Conservation (phyloP, 2,888 invertebrate genomes). For the Drosophila setosimentum region DNA sequence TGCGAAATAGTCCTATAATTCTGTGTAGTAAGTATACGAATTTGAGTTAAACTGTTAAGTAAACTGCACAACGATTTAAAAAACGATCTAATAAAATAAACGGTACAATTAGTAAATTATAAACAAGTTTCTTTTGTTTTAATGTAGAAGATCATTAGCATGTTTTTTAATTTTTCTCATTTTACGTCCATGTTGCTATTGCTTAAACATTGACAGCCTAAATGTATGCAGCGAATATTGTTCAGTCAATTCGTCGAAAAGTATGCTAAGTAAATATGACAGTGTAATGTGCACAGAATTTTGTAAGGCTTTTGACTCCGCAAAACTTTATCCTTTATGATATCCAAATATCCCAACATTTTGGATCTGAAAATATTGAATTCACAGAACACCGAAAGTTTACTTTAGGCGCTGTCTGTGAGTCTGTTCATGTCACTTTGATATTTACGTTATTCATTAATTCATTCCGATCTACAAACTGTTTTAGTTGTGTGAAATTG, state of each 20-base stretch:
- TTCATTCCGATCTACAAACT: background rate
- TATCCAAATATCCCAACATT: background rate
- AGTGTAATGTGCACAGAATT: background rate
- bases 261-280: slow-evolving; percentile 7
- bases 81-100: slow-evolving; percentile 39
- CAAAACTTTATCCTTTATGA: too few relatives aligned
- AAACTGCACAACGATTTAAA: slow-evolving; percentile 67
- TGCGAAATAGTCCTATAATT: slow-evolving; percentile 27
- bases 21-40: slow-evolving; percentile 30
- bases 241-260: background rate
- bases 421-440: background rate
- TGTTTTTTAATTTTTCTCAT: background rate
- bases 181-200: background rate
- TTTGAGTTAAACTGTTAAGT: slow-evolving; percentile 45
- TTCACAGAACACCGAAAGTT: background rate
- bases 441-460: background rate
- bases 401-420: background rate
- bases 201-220: background rate
- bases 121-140: slow-evolving; percentile 5
- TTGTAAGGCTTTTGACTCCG: background rate
- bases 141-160: background rate
- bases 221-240: slow-evolving; percentile 6
- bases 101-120: slow-evolving; percentile 52
- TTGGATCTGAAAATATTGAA: background rate
- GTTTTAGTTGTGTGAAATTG: background rate